These are phyloP conservation scores for Rhinolophus sinicus DNA, from an alignment of 2,113 vertebrate species.

Conservation along the genomic window DNA sequence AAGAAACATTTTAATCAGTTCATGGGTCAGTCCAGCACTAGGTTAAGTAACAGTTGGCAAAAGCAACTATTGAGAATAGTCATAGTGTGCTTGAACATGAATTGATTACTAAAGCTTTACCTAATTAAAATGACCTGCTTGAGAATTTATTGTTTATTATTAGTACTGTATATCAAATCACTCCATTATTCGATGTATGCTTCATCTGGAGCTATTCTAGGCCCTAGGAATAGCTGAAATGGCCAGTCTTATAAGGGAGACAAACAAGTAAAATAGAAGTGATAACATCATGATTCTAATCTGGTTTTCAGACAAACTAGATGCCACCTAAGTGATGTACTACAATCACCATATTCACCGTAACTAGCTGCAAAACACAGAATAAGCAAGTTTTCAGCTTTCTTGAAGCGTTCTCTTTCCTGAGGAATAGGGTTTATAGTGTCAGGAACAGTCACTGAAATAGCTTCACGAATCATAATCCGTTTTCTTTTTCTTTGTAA, in stretches of 20 bases:
- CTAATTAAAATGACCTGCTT: conserved; percentile 22
- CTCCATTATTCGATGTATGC: not conserved
- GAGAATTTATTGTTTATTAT: not conserved
- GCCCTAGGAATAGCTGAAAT: not conserved
- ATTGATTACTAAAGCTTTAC: conserved; percentile 2
- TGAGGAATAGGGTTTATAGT: not conserved
- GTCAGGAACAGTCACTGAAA: not conserved
- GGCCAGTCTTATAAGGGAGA: not conserved
- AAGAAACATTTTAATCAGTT: not conserved
- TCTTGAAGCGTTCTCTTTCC: not conserved
- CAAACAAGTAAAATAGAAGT: not conserved
- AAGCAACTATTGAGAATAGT: not conserved
- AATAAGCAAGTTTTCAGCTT: not conserved
- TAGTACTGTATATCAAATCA: not conserved
- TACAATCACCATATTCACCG: not conserved
- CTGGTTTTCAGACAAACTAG: not conserved
- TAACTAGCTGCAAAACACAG: not conserved
- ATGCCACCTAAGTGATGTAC: not conserved
- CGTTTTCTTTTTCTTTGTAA: not conserved
- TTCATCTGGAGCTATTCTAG: not conserved
- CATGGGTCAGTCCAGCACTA: not conserved
- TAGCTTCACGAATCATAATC: not conserved
- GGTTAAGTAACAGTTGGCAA: not conserved
- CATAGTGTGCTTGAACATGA: not conserved
- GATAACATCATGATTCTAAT: not conserved